Evolutionary conservation across 2,888 invertebrate genomes (phyloP).

Genomic region (Campoletis raptor): DNA sequence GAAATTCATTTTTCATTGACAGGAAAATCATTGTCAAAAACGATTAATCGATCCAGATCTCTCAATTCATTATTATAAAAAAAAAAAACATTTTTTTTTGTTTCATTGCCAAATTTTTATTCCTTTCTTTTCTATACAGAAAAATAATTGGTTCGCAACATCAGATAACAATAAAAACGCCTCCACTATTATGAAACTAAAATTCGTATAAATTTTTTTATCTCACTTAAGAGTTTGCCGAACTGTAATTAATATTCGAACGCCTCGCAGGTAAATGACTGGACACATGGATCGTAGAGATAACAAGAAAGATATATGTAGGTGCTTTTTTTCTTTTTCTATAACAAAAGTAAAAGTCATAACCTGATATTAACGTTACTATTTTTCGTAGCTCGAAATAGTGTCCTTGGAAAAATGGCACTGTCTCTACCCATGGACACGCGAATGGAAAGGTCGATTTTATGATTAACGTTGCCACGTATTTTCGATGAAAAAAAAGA

Average conservation of each 20-base stretch:
- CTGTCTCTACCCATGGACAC: conserved; percentile 49
- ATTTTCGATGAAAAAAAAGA: neutral
- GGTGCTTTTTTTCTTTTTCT: neutral
- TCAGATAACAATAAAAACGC: conserved; percentile 8
- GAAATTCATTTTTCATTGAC: neutral
- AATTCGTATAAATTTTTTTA: neutral
- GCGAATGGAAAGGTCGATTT: conserved; percentile 55
- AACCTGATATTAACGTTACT: conserved; percentile 18
- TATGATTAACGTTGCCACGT: neutral
- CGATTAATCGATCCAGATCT: neutral
- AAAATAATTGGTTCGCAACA: neutral
- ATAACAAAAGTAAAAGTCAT: conserved; percentile 49
- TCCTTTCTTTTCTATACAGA: neutral
- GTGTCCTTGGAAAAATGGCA: conserved; percentile 66
- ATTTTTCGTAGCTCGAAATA: conserved; percentile 47
- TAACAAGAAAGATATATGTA: neutral
- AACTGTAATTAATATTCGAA: conserved; percentile 54
- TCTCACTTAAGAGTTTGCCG: neutral
- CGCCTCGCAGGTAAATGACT: conserved; percentile 52
- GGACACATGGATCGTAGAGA: conserved; percentile 47
- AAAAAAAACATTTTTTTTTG: neutral
- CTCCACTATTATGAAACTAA: neutral
- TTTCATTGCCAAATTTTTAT: neutral
- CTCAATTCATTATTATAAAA: too few relatives aligned
- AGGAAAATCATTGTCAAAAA: neutral